Evolutionary conservation across 2,113 vertebrate species (phyloP).

Genomic region (Sylvilagus bachmani): DNA sequence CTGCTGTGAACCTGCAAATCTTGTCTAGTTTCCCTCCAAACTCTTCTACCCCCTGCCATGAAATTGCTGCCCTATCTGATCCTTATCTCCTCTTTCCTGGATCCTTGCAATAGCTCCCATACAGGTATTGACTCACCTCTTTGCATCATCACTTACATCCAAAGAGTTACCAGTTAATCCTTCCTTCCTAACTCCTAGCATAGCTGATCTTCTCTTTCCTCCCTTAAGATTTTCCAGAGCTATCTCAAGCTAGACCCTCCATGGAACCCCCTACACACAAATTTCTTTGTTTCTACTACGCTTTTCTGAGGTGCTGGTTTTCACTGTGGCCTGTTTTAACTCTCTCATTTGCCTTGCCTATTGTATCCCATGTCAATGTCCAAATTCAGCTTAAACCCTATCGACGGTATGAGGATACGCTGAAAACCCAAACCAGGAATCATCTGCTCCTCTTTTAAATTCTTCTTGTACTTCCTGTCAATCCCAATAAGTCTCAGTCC

Average conservation of each 20-base stretch:
- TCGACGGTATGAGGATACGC: background rate
- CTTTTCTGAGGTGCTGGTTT: background rate
- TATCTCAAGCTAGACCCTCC: background rate
- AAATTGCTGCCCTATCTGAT: background rate
- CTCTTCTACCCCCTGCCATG: background rate
- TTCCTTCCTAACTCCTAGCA: background rate
- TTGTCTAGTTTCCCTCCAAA: background rate
- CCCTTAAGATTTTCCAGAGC: background rate
- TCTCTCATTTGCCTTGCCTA: background rate
- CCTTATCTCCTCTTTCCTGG: background rate
- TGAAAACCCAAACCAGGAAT: conserved; percentile 34
- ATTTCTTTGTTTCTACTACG: background rate
- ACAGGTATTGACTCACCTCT: background rate
- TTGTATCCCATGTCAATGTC: background rate
- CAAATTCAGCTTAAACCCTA: conserved; percentile 1
- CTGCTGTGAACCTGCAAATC: background rate
- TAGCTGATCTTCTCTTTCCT: background rate
- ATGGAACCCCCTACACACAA: background rate
- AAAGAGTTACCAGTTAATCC: background rate
- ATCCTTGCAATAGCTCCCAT: background rate
- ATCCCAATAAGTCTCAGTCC: background rate
- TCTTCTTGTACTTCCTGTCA: background rate
- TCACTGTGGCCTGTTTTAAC: background rate
- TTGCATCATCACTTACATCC: background rate
- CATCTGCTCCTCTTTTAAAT: background rate